phyloP scores from a whole-genome alignment of 2,888 invertebrate species.

The Campoplex capitator region DNA sequence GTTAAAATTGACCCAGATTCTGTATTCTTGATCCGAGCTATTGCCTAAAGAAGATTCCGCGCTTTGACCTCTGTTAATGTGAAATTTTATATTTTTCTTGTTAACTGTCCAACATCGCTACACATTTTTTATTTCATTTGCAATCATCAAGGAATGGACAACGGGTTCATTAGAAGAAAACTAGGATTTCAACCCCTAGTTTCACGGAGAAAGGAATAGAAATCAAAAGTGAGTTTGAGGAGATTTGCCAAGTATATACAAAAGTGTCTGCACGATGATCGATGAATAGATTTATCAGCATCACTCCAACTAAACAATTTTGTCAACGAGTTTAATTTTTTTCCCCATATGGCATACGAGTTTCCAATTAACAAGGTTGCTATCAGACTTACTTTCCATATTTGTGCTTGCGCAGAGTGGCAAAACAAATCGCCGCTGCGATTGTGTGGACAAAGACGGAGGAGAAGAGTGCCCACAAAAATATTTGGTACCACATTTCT shows the following conservation, averaged over 20 bases:
- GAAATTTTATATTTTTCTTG: no score
- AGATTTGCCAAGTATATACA: not conserved
- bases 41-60: no score
- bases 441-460: slow-evolving; percentile 96
- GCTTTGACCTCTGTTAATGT: no score
- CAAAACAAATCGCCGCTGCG: slow-evolving; percentile 96
- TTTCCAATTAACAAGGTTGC: not conserved
- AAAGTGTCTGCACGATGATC: no score
- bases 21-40: no score
- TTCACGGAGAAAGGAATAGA: not conserved
- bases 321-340: not conserved
- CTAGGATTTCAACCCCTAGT: not conserved
- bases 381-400: slow-evolving; percentile 88
- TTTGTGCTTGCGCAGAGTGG: slow-evolving; percentile 96
- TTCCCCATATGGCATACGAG: not conserved
- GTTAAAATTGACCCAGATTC: no score
- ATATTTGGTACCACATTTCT: slow-evolving; percentile 99
- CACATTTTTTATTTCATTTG: no score
- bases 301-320: not conserved
- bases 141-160: no score
- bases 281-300: not conserved
- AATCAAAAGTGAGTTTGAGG: not conserved
- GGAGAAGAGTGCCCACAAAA: slow-evolving; percentile 97
- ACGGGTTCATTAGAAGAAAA: no score
- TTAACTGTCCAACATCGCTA: no score